phyloP scores from a whole-genome alignment of 2,797 vertebrate genomes.

The Fundulus diaphanus region DNA sequence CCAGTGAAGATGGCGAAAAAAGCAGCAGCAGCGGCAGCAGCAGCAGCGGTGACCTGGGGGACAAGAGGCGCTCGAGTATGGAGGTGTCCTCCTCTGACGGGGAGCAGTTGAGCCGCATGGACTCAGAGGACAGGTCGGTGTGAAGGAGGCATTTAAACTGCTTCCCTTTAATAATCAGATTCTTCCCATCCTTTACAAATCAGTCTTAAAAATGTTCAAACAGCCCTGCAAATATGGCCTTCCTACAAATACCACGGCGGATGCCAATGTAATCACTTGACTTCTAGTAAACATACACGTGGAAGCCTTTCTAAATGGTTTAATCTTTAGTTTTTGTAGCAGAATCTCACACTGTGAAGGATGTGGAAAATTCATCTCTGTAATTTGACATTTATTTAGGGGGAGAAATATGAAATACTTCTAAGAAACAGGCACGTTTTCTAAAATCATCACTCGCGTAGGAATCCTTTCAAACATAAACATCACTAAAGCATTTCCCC shows the following conservation, averaged over 20 bases:
- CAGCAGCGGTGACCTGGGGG: slow-evolving; percentile 76
- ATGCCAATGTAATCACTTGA: too few species aligned
- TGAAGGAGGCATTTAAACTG: not conserved
- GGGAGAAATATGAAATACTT: not conserved
- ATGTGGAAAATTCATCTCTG: not conserved
- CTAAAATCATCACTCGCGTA: too few species aligned
- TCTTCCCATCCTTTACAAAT: not conserved
- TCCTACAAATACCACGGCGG: too few species aligned
- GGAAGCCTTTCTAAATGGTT: not conserved
- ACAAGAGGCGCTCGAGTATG: slow-evolving; percentile 90
- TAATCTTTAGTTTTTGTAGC: not conserved
- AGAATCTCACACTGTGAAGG: not conserved
- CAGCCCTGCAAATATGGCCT: too few species aligned
- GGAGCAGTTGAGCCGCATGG: slow-evolving; percentile 94
- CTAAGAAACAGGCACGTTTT: too few species aligned
- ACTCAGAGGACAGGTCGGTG: slow-evolving; percentile 95
- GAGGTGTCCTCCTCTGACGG: slow-evolving; percentile 92
- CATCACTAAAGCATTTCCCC: too few species aligned
- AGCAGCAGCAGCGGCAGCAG: slow-evolving; percentile 66
- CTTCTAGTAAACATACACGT: too few species aligned
- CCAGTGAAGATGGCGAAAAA: slow-evolving; percentile 67
- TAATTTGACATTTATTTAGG: not conserved
- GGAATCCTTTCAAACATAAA: too few species aligned
- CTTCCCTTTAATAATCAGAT: not conserved
- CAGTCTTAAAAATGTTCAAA: not conserved